Evolutionary conservation across 2,797 vertebrate genomes (phyloP).

Genomic region (Salmo trutta): DNA sequence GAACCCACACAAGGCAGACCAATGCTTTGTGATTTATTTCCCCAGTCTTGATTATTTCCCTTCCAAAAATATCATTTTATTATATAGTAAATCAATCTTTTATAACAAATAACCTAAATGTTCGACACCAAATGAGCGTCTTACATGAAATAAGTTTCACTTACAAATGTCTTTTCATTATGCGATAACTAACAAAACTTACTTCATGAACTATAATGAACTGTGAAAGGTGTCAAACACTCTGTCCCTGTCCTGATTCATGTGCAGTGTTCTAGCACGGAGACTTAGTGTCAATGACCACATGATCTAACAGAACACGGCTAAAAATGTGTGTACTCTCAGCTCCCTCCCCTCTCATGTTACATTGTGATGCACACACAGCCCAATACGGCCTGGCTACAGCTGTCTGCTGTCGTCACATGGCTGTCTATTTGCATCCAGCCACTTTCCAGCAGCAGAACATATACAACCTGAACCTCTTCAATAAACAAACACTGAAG

Average conservation of each 20-base stretch:
- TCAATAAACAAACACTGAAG: background rate
- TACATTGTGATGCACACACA: conserved; percentile 17
- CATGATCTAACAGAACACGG: conserved; percentile 49
- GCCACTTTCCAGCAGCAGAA: conserved; percentile 1
- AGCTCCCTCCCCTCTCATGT: conserved; percentile 14
- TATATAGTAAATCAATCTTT: too few relatives aligned
- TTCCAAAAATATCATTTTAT: background rate
- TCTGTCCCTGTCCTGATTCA: conserved; percentile 9
- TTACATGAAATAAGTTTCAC: background rate
- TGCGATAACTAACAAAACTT: background rate
- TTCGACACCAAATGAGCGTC: too few relatives aligned
- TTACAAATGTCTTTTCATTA: background rate
- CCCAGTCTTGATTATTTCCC: background rate
- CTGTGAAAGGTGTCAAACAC: conserved; percentile 17
- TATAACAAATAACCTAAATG: background rate
- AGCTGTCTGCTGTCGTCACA: conserved; percentile 43
- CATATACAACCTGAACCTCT: background rate
- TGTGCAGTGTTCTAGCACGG: background rate
- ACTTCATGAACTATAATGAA: background rate
- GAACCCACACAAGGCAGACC: background rate
- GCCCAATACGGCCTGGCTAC: conserved; percentile 33
- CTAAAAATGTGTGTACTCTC: conserved; percentile 48
- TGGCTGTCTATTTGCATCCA: conserved; percentile 35
- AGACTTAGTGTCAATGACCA: conserved; percentile 16
- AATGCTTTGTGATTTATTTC: background rate